These are phyloP conservation scores for Agrochola lota DNA, from an alignment of 2,888 invertebrate species.

Conservation along the genomic window DNA sequence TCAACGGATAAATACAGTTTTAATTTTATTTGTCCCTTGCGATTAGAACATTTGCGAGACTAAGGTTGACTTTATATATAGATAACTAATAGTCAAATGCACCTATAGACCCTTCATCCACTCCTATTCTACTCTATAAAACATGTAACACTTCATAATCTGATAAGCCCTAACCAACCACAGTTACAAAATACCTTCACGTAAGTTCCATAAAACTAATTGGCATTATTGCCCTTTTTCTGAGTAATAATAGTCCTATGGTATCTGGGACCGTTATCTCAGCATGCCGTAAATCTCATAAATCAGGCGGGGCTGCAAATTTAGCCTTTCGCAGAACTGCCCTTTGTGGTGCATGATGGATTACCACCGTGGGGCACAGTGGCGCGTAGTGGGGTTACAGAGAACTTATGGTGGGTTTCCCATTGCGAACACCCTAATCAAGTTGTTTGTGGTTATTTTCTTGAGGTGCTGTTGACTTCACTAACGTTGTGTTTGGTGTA, in stretches of 20 bases:
- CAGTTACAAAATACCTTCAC: conserved; percentile 50
- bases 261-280: conserved; percentile 66
- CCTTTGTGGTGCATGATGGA: conserved; percentile 74
- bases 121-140: not conserved
- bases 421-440: conserved; percentile 49
- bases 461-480: conserved; percentile 17
- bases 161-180: conserved; percentile 25
- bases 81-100: not conserved
- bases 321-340: conserved; percentile 71
- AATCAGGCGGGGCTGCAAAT: conserved; percentile 80
- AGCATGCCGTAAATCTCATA: conserved; percentile 80
- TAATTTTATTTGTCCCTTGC: not conserved
- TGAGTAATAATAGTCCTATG: conserved; percentile 62
- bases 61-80: not conserved
- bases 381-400: conserved; percentile 50
- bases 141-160: conserved; percentile 9
- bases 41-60: not conserved
- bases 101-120: not conserved
- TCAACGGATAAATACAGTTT: not conserved
- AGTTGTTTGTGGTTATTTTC: conserved; percentile 51
- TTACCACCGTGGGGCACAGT: conserved; percentile 59
- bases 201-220: conserved; percentile 68
- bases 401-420: conserved; percentile 39
- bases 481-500: not conserved
- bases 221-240: conserved; percentile 68